Evolutionary conservation across 2,888 invertebrate genomes (phyloP).

Genomic region (Tineola bisselliella): DNA sequence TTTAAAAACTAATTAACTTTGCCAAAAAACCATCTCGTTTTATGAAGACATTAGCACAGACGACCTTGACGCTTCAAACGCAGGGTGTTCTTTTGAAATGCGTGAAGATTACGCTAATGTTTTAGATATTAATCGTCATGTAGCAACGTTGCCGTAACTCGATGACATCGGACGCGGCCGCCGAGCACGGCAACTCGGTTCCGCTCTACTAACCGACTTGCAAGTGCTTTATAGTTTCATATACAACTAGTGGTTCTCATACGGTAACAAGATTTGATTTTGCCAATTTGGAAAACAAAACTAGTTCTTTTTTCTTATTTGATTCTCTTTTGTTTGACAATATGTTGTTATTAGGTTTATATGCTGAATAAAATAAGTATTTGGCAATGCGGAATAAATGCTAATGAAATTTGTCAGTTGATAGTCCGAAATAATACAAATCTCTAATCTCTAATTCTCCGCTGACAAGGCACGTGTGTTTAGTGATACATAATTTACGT

Average conservation of each 20-base stretch:
- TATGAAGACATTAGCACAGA: constrained; percentile 9
- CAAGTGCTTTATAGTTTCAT: constrained; percentile 14
- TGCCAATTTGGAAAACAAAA: neutral
- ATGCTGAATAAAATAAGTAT: no score
- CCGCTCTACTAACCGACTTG: constrained; percentile 46
- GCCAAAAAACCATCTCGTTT: neutral
- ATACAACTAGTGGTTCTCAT: neutral
- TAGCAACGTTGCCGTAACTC: constrained; percentile 24
- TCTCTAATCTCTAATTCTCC: no score
- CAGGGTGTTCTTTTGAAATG: constrained; percentile 34
- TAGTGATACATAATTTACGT: no score
- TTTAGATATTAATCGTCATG: constrained; percentile 48
- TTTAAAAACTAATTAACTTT: neutral
- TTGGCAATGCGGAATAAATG: no score
- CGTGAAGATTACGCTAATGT: constrained; percentile 35
- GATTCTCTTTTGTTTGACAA: no score
- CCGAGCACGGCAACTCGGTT: constrained; percentile 30
- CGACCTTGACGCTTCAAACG: constrained; percentile 35
- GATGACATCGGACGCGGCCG: constrained; percentile 32
- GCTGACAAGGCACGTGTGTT: no score
- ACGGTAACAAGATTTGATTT: neutral
- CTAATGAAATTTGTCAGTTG: no score
- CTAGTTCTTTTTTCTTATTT: neutral
- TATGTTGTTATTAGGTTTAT: no score
- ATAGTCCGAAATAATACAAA: no score